These are phyloP conservation scores for Epistrophella euchroma DNA, from an alignment of 2,888 invertebrate genomes.

Conservation along the genomic window DNA sequence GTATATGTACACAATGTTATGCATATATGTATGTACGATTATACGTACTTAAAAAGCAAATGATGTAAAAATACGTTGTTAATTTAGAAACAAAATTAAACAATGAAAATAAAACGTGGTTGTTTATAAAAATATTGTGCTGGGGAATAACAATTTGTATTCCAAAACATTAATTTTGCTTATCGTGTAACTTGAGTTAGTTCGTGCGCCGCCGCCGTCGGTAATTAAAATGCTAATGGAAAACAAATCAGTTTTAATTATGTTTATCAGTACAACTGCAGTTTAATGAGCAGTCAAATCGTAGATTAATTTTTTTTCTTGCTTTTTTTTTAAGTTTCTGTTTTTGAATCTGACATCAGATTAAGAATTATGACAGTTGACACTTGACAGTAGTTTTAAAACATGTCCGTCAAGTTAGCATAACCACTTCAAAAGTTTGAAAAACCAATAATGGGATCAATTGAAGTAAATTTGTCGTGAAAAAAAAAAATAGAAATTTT, in stretches of 20 bases:
- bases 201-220: constrained; percentile 29
- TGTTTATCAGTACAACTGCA: neutral
- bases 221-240: constrained; percentile 54
- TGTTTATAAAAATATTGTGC: neutral
- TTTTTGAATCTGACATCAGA: too few relatives aligned
- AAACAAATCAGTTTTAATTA: neutral
- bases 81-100: neutral
- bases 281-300: constrained; percentile 5
- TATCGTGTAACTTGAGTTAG: constrained; percentile 26
- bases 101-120: neutral
- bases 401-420: too few relatives aligned
- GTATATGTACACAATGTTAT: too few relatives aligned
- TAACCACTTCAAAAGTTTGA: too few relatives aligned
- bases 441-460: too few relatives aligned
- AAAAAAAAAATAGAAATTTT: too few relatives aligned
- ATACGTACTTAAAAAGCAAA: neutral
- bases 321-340: too few relatives aligned
- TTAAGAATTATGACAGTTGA: too few relatives aligned
- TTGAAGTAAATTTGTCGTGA: too few relatives aligned
- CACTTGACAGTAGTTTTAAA: too few relatives aligned
- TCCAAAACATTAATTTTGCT: neutral
- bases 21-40: neutral
- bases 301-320: too few relatives aligned
- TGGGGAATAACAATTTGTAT: neutral
- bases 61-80: neutral